Conservation (phyloP, 1,140 invertebrate species). For the Pseudomyrmex flavicornis region DNA sequence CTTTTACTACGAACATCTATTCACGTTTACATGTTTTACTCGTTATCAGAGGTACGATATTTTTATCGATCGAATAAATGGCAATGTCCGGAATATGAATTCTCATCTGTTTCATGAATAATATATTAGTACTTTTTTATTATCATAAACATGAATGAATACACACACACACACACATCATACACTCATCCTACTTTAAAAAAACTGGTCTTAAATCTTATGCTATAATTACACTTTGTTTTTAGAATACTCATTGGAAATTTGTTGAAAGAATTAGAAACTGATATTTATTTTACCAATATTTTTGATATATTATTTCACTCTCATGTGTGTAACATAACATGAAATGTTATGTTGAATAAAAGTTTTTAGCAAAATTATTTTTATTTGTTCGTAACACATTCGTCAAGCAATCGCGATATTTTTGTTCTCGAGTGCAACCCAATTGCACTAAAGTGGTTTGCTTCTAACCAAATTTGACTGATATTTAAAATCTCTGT, state of each 20-base stretch:
- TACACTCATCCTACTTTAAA: too few species aligned
- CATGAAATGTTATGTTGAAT: too few species aligned
- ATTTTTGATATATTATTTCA: too few species aligned
- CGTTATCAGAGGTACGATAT: conserved; percentile 21
- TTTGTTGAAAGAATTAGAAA: background rate
- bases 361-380: too few species aligned
- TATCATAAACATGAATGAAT: background rate
- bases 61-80: conserved; percentile 39
- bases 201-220: background rate
- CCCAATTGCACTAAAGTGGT: too few species aligned
- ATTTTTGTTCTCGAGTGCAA: too few species aligned
- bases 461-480: too few species aligned
- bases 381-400: too few species aligned
- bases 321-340: too few species aligned
- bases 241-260: background rate
- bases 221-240: background rate
- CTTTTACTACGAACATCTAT: conserved; percentile 28
- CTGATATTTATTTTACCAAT: background rate
- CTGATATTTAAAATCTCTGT: too few species aligned
- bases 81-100: conserved; percentile 19
- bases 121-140: conserved; percentile 17
- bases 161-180: too few species aligned
- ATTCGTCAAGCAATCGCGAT: too few species aligned
- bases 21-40: conserved; percentile 43
- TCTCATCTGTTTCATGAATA: conserved; percentile 31